Percentiles rank a stretch among this genome's conserved stretches.
phyloP scores from a whole-genome alignment of 2,113 vertebrate genomes.

The Nibea albiflora region DNA sequence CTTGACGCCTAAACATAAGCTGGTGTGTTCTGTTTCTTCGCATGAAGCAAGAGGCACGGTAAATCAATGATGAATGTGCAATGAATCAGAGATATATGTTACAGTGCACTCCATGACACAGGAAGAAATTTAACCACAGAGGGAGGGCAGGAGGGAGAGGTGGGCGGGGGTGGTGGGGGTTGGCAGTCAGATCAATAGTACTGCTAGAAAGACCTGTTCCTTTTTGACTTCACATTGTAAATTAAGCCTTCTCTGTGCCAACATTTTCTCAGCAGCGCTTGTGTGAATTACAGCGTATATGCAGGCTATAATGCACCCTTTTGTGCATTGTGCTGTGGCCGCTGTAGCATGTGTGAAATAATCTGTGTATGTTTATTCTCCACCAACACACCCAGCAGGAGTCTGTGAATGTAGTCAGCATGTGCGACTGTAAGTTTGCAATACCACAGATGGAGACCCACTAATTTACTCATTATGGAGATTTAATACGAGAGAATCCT shows the following conservation, averaged over 20 bases:
- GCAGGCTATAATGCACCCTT: constrained; percentile 47
- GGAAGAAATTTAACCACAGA: constrained; percentile 77
- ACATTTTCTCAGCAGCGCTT: constrained; percentile 57
- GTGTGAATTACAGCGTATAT: constrained; percentile 55
- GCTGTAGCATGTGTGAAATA: constrained; percentile 62
- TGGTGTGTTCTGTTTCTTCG: constrained; percentile 54
- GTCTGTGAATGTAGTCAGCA: constrained; percentile 67
- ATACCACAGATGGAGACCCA: constrained; percentile 75
- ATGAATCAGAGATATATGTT: constrained; percentile 74
- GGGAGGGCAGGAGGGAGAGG: constrained; percentile 33
- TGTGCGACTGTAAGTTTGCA: constrained; percentile 76
- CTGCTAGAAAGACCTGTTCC: constrained; percentile 64
- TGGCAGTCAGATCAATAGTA: constrained; percentile 72
- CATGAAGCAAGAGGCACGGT: constrained; percentile 45
- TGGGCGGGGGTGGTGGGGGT: not conserved
- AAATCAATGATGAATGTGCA: constrained; percentile 71
- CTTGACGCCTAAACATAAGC: constrained; percentile 39
- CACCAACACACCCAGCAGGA: constrained; percentile 75
- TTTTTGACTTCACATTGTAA: constrained; percentile 59
- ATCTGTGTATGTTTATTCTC: constrained; percentile 74
- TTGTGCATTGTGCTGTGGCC: constrained; percentile 49
- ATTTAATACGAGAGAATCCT: constrained; percentile 64
- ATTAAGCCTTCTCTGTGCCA: constrained; percentile 62
- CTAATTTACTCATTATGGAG: constrained; percentile 79
- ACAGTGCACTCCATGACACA: constrained; percentile 73